Conservation (phyloP, 2,888 invertebrate species). For the Apamea anceps region DNA sequence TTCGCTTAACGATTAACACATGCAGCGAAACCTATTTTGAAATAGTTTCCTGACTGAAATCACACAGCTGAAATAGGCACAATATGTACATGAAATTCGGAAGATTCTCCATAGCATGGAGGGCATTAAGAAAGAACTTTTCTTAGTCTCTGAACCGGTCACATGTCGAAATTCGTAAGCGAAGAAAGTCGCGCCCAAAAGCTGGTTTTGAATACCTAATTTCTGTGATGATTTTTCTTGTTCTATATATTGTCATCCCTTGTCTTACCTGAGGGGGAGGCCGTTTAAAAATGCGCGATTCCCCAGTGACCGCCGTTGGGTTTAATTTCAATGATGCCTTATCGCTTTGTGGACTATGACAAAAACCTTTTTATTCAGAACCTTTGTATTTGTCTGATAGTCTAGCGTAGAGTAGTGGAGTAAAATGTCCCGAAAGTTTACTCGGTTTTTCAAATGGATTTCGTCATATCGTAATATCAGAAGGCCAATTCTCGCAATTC, state of each 20-base stretch:
- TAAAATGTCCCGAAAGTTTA: neutral
- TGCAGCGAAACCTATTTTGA: neutral
- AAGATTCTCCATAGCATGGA: neutral
- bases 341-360: conserved; percentile 46
- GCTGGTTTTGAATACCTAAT: neutral
- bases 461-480: neutral
- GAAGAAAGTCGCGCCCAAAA: neutral
- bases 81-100: neutral
- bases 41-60: neutral
- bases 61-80: neutral
- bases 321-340: conserved; percentile 64
- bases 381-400: conserved; percentile 21
- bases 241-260: conserved; percentile 20
- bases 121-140: neutral
- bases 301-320: conserved; percentile 49
- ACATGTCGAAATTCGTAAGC: neutral
- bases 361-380: conserved; percentile 38
- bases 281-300: conserved; percentile 37
- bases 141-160: neutral
- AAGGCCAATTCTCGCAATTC: too few relatives aligned
- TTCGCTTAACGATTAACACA: neutral
- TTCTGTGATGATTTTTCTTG: neutral
- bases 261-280: conserved; percentile 28
- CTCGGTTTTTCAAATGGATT: neutral
- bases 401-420: conserved; percentile 10